phyloP scores from a whole-genome alignment of 2,888 invertebrate genomes.

The Branchipolynoe longqiensis region DNA sequence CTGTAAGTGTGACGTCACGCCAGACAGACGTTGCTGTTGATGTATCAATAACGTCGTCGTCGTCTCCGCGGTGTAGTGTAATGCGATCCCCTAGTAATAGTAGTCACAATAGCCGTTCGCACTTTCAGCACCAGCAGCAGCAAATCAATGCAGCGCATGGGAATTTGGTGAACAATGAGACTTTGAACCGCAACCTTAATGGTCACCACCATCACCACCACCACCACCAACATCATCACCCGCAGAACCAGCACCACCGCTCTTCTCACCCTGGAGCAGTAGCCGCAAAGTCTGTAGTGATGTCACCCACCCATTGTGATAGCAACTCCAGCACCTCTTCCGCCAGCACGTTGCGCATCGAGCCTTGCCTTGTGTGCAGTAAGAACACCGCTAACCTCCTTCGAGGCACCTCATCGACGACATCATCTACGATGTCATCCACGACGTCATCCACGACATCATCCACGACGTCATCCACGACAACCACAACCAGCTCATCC shows the following conservation, averaged over 20 bases:
- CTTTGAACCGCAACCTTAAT: slow-evolving; percentile 3
- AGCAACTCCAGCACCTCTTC: not conserved
- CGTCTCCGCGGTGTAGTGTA: not conserved
- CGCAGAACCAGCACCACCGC: not conserved
- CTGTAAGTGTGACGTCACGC: not conserved
- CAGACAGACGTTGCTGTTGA: not conserved
- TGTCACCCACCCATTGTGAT: not conserved
- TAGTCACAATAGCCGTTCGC: no score
- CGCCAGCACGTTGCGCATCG: slow-evolving; percentile 30
- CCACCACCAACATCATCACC: not conserved
- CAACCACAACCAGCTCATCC: not conserved
- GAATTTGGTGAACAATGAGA: not conserved
- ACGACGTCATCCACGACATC: no score
- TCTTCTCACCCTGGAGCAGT: not conserved
- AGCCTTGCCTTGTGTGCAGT: slow-evolving; percentile 31
- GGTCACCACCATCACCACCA: slow-evolving; percentile 30
- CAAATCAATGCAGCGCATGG: not conserved
- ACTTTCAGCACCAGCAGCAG: not conserved
- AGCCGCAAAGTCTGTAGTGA: not conserved
- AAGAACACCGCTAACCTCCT: slow-evolving; percentile 39
- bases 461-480: no score
- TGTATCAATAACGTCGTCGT: not conserved
- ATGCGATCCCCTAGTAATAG: not conserved
- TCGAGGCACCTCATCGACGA: no score
- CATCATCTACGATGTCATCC: no score